Conservation (phyloP, 2,888 invertebrate genomes). For the Cetonia aurata region DNA sequence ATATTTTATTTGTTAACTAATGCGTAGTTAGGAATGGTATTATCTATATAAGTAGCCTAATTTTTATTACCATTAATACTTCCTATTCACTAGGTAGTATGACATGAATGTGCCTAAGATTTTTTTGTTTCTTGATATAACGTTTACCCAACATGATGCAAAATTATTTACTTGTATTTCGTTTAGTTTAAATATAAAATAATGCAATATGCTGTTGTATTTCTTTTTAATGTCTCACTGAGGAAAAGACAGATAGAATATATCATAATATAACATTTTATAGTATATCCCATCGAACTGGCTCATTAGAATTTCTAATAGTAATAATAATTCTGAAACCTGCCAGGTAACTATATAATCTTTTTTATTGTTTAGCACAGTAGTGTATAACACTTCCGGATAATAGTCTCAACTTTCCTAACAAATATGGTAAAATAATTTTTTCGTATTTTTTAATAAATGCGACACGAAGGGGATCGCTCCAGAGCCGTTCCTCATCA, state of each 20-base stretch:
- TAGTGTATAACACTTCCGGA: too few relatives aligned
- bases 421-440: too few relatives aligned
- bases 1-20: slow-evolving; percentile 47
- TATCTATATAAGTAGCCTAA: slow-evolving; percentile 46
- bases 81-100: slow-evolving; percentile 45
- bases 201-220: slow-evolving; percentile 34
- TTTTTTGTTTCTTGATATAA: slow-evolving; percentile 43
- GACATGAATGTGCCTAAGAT: slow-evolving; percentile 48
- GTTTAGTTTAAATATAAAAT: slow-evolving; percentile 42
- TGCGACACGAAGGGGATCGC: too few relatives aligned
- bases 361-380: too few relatives aligned
- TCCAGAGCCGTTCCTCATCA: too few relatives aligned
- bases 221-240: background rate
- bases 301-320: too few relatives aligned
- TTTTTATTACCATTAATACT: slow-evolving; percentile 46
- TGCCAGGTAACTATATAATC: too few relatives aligned
- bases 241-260: background rate
- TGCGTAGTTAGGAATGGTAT: slow-evolving; percentile 47
- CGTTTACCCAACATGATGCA: slow-evolving; percentile 39
- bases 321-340: too few relatives aligned
- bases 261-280: too few relatives aligned
- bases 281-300: too few relatives aligned
- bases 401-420: too few relatives aligned
- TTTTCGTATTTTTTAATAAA: too few relatives aligned
- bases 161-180: slow-evolving; percentile 44